Conservation (phyloP, 1,140 invertebrate species). For the Bursaphelenchus mucronatus region DNA sequence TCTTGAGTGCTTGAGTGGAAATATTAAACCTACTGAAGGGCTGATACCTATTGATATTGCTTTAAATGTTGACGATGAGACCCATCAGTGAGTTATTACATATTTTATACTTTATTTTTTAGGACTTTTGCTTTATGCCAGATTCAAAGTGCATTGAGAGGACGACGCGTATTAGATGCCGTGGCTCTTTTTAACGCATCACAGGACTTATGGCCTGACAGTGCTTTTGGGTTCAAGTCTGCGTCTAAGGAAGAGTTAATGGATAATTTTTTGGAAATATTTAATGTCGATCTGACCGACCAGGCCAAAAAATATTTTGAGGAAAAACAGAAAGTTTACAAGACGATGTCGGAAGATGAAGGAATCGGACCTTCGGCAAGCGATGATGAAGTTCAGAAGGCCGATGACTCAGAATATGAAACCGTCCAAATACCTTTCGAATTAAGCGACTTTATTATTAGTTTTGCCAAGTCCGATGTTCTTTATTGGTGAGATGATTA, state of each 20-base stretch:
- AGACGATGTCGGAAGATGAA: not conserved
- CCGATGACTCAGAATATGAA: slow-evolving; percentile 24
- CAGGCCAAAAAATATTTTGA: not conserved
- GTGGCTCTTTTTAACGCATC: not conserved
- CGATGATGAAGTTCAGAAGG: slow-evolving; percentile 22
- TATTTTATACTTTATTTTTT: too few species aligned
- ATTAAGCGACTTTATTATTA: slow-evolving; percentile 28
- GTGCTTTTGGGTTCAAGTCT: slow-evolving; percentile 3
- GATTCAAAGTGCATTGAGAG: too few species aligned
- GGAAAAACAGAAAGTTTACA: too few species aligned
- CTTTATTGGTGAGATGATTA: slow-evolving; percentile 23
- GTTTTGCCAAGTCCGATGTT: slow-evolving; percentile 32
- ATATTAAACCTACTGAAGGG: too few species aligned
- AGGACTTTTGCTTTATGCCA: too few species aligned
- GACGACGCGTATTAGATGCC: too few species aligned
- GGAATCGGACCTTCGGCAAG: not conserved
- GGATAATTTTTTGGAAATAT: not conserved
- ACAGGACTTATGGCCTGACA: not conserved
- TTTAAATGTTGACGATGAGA: too few species aligned
- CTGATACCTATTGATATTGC: too few species aligned
- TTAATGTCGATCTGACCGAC: slow-evolving; percentile 2
- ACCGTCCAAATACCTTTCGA: slow-evolving; percentile 23
- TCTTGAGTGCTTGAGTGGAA: too few species aligned
- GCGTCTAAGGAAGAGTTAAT: slow-evolving; percentile 8
- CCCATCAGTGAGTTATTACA: too few species aligned